Percentiles rank a stretch among this genome's conserved stretches.
phyloP scores from a whole-genome alignment of 2,888 invertebrate genomes.

The Andrena chrysosceles region DNA sequence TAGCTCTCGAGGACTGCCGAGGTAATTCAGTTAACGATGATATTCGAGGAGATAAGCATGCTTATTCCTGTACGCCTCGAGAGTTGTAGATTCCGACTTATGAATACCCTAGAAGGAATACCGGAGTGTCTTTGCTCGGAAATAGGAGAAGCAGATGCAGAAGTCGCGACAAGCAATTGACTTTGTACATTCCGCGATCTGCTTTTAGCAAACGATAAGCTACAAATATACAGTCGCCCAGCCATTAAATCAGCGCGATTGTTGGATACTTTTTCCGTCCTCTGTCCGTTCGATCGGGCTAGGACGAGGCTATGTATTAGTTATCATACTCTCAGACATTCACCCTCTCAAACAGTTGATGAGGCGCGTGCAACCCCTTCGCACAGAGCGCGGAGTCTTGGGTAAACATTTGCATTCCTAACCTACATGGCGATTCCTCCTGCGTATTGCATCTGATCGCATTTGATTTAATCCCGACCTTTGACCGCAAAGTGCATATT shows the following conservation, averaged over 20 bases:
- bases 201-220: background rate
- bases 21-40: slow-evolving; percentile 50
- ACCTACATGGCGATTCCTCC: slow-evolving; percentile 63
- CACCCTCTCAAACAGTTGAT: slow-evolving; percentile 62
- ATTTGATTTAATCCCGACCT: slow-evolving; percentile 70
- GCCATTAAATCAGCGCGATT: slow-evolving; percentile 4
- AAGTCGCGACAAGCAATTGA: background rate
- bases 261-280: slow-evolving; percentile 17
- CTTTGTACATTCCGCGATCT: background rate
- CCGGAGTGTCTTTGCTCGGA: slow-evolving; percentile 1
- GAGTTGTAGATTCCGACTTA: slow-evolving; percentile 53
- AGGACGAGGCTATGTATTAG: slow-evolving; percentile 68
- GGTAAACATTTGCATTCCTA: slow-evolving; percentile 73
- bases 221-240: background rate
- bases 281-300: slow-evolving; percentile 53
- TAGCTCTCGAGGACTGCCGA: slow-evolving; percentile 36
- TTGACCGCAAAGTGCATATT: slow-evolving; percentile 60
- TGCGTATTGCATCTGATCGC: slow-evolving; percentile 68
- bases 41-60: slow-evolving; percentile 54
- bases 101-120: slow-evolving; percentile 30
- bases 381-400: slow-evolving; percentile 58
- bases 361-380: slow-evolving; percentile 56
- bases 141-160: slow-evolving; percentile 1
- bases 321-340: slow-evolving; percentile 73
- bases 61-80: slow-evolving; percentile 48